Conservation (phyloP, 2,797 vertebrate species). For the Peromyscus aztecus region DNA sequence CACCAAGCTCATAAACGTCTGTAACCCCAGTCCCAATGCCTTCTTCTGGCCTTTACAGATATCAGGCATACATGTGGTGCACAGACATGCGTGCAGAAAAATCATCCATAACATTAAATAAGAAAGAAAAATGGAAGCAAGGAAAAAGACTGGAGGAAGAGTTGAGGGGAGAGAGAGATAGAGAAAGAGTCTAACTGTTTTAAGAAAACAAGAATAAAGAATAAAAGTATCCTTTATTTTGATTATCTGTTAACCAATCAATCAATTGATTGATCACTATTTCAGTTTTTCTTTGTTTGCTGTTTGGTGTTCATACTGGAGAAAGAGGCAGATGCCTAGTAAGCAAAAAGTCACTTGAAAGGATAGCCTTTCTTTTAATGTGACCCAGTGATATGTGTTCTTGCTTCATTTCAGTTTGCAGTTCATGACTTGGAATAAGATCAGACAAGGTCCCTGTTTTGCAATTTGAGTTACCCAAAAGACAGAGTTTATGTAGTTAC, state of each 20-base stretch:
- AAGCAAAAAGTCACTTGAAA: neutral
- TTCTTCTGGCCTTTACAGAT: neutral
- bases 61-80: neutral
- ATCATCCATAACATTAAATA: neutral
- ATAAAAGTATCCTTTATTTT: neutral
- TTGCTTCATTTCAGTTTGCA: neutral
- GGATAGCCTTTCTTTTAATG: neutral
- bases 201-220: neutral
- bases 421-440: neutral
- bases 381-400: neutral
- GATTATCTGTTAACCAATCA: neutral
- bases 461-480: neutral
- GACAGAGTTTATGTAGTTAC: neutral
- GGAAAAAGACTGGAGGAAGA: neutral
- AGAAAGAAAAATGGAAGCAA: neutral
- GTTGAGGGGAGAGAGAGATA: neutral
- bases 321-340: neutral
- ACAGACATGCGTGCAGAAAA: neutral
- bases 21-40: neutral
- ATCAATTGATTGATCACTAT: neutral
- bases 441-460: neutral
- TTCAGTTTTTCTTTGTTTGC: neutral
- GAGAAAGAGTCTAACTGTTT: neutral
- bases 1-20: neutral
- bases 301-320: neutral